Conservation (phyloP, 2,113 vertebrate species). For the Cyrtonyx montezumae region DNA sequence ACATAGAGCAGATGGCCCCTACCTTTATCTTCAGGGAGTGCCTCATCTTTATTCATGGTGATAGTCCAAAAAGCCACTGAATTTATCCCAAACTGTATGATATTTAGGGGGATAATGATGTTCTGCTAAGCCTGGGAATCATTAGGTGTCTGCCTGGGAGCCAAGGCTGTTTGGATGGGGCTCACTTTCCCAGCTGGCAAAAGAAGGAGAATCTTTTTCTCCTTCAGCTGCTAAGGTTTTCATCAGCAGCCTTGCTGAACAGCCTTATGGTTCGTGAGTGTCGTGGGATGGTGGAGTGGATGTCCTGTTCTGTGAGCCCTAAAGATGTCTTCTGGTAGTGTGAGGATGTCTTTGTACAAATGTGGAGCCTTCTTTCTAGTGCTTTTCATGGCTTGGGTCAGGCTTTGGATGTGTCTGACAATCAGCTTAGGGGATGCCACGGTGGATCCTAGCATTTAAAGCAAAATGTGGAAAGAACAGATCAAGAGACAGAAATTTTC, state of each 20-base stretch:
- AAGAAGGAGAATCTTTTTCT: neutral
- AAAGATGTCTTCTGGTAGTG: neutral
- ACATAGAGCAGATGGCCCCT: neutral
- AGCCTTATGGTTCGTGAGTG: neutral
- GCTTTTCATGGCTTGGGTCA: neutral
- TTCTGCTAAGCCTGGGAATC: conserved; percentile 30
- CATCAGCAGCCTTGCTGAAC: neutral
- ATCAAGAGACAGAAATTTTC: neutral
- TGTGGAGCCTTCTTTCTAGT: neutral
- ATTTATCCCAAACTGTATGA: neutral
- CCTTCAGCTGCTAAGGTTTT: neutral
- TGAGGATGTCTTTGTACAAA: neutral
- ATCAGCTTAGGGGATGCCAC: neutral
- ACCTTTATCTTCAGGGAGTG: conserved; percentile 19
- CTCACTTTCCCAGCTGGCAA: conserved; percentile 41
- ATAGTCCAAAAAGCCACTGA: conserved; percentile 8
- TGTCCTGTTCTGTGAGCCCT: neutral
- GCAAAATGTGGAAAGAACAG: neutral
- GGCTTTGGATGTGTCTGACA: neutral
- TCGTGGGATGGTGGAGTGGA: neutral
- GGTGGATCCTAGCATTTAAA: neutral
- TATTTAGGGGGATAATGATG: conserved; percentile 32
- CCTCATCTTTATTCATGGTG: neutral
- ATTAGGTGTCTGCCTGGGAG: conserved; percentile 52
- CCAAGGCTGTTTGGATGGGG: neutral